Base-by-base conservation (phyloP, 1,140 invertebrate genomes). In the Adelges cooleyi region DNA sequence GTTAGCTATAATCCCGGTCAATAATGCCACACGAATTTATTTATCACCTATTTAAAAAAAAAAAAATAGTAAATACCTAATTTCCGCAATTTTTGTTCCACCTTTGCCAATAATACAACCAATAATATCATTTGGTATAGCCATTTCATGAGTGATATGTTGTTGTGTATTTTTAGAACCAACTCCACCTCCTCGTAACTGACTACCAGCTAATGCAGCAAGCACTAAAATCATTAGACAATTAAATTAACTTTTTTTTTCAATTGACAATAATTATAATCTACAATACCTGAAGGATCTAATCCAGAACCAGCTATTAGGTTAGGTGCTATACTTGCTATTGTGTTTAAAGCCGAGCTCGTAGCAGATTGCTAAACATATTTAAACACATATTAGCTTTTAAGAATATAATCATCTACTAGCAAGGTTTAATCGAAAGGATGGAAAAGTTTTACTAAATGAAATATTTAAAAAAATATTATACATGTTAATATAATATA, bases 31-130 rank as follows among this genome's bases (percentile, higher is more conserved):
- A n/a, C n/a, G n/a, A n/a, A n/a, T n/a, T n/a, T n/a, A n/a, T n/a
- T n/a, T n/a, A n/a, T n/a, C n/a, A n/a, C n/a, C 29, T 6, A 33
- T 33, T 33, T 33, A 17, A 46, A 38, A 17, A 9, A 38, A 42
- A 6, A 17, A 20, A 48, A 18, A 44, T n/a, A n/a, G n/a, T n/a
- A 46, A 3, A n/a, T 48, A 83, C 81, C 81, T 82, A 67, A 85
- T 85, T 75, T 85, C 84, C 72, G 84, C 84, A 68, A 85, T 86
- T 75, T 86, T 85, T 54, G 81, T 77, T 48, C 84, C 84, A 65
- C 83, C 82, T 72, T 85, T 81, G 46, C 84, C 84, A 69, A 83
- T 83, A 56, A 83, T 81, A 71, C 81, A 83, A 13, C 82, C 82
- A 71, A 83, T 83, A 50, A 83, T 73, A 71, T 83, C 82, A 72